A percentile compares a stretch with the other conserved stretches of the same genome.
phyloP scores from a whole-genome alignment of 2,113 vertebrate species.

The Notechis scutatus region DNA sequence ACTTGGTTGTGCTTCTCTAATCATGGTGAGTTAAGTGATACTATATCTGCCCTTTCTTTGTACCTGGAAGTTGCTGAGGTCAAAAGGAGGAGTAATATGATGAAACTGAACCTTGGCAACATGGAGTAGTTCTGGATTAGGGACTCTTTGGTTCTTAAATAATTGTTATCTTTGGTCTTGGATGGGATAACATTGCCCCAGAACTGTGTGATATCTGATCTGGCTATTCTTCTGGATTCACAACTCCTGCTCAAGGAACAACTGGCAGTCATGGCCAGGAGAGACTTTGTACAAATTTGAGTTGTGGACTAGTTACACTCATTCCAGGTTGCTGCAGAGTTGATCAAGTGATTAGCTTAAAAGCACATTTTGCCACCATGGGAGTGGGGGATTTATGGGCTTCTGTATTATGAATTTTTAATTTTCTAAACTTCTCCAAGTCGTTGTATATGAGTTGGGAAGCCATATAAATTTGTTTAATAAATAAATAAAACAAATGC shows the following conservation, averaged over 20 bases:
- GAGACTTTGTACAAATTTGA: neutral
- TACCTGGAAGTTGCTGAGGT: neutral
- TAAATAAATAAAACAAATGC: neutral
- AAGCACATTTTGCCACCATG: neutral
- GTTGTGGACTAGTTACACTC: neutral
- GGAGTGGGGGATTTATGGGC: neutral
- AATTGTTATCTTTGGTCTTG: too few relatives aligned
- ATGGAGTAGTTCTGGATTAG: neutral
- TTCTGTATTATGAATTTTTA: neutral
- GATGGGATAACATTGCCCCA: too few relatives aligned
- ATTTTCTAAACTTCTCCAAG: neutral
- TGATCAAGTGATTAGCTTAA: neutral
- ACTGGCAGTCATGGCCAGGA: too few relatives aligned
- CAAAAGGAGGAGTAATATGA: neutral
- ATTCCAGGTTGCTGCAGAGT: neutral
- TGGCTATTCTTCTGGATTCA: too few relatives aligned
- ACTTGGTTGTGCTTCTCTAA: neutral
- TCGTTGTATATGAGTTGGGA: neutral
- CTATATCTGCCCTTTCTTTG: neutral
- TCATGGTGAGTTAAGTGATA: neutral
- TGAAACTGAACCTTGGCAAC: neutral
- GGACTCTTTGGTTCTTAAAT: neutral
- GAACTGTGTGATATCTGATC: too few relatives aligned
- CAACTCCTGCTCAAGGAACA: too few relatives aligned
- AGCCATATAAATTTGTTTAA: neutral